A percentile compares a stretch with the other conserved stretches of the same genome.
Conservation (phyloP, 2,113 vertebrate genomes). For the Scortum barcoo region DNA sequence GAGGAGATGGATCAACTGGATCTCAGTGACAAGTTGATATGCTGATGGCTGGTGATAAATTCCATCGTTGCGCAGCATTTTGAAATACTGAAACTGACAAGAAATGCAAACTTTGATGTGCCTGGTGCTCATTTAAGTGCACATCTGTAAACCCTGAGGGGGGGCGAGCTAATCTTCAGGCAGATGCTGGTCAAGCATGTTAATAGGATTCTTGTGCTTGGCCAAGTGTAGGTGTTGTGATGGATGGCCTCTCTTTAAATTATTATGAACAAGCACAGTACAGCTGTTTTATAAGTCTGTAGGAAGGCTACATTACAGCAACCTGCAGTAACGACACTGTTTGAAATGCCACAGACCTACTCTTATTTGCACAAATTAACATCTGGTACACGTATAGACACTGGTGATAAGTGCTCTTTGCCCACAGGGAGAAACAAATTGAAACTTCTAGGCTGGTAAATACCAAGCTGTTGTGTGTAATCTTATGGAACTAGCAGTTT, state of each 20-base stretch:
- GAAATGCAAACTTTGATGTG: constrained; percentile 25
- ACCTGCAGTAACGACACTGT: constrained; percentile 3
- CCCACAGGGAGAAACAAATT: constrained; percentile 15
- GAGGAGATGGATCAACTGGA: constrained; percentile 63
- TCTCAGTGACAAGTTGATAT: constrained; percentile 18
- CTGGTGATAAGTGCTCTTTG: constrained; percentile 12
- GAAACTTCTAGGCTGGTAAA: constrained; percentile 40
- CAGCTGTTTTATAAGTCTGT: constrained; percentile 4
- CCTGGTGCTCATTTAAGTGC: constrained; percentile 15
- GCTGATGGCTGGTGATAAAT: constrained; percentile 45
- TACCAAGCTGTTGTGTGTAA: constrained; percentile 30
- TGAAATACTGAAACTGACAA: constrained; percentile 45
- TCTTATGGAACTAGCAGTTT: background rate
- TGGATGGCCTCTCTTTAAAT: constrained; percentile 5
- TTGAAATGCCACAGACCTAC: constrained; percentile 35
- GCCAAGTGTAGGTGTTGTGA: background rate
- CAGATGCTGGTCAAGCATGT: constrained; percentile 31
- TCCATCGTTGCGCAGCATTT: background rate
- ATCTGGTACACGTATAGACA: constrained; percentile 27
- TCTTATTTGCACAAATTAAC: constrained; percentile 45
- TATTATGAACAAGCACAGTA: background rate
- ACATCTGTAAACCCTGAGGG: constrained; percentile 33
- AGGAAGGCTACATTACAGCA: constrained; percentile 7
- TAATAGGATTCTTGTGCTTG: constrained; percentile 46
- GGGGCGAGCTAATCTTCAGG: constrained; percentile 36